A percentile compares a stretch with the other conserved stretches of the same genome.
phyloP scores from a whole-genome alignment of 2,797 vertebrate genomes.

The Lemur catta region DNA sequence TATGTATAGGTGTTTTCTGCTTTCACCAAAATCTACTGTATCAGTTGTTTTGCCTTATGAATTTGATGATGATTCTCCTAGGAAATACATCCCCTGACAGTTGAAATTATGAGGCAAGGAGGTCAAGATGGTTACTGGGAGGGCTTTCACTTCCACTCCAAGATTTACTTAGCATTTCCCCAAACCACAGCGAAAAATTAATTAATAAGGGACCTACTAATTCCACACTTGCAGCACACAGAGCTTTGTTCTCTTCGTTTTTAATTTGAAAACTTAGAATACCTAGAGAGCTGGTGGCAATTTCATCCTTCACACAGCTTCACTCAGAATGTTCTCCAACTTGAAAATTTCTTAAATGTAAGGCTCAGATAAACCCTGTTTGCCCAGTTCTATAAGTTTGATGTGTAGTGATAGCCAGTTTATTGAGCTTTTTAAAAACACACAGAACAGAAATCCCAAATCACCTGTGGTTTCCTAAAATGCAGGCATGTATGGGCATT shows the following conservation, averaged over 20 bases:
- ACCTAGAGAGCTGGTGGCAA: neutral
- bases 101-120: neutral
- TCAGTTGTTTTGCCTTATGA: neutral
- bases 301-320: neutral
- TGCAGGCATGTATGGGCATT: neutral
- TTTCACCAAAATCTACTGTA: neutral
- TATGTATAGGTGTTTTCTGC: neutral
- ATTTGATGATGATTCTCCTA: neutral
- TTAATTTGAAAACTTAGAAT: conserved; percentile 15
- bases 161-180: neutral
- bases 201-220: neutral
- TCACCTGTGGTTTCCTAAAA: neutral
- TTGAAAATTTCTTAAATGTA: neutral
- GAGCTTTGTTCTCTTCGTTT: neutral
- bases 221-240: neutral
- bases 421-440: neutral
- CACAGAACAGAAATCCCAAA: neutral
- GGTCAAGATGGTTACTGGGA: neutral
- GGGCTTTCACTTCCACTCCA: neutral
- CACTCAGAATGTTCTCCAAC: neutral
- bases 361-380: neutral
- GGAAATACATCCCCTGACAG: neutral
- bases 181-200: neutral
- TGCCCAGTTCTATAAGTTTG: neutral
- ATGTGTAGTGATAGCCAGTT: neutral